Conservation (phyloP, 2,113 vertebrate species). For the Microcebus tavaratra region DNA sequence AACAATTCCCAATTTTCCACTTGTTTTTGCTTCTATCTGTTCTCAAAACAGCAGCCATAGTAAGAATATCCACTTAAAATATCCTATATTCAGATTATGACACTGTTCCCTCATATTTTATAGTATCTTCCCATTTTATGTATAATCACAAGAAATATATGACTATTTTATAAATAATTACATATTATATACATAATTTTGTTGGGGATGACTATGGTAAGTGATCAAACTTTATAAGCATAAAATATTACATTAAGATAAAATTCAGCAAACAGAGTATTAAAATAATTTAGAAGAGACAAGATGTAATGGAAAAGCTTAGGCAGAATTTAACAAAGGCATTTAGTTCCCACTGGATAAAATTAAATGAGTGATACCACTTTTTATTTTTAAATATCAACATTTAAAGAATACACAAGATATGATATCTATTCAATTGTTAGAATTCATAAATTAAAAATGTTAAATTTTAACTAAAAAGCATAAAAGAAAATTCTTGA, state of each 20-base stretch:
- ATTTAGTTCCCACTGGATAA: not conserved
- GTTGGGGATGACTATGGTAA: not conserved
- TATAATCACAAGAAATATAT: not conserved
- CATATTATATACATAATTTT: not conserved
- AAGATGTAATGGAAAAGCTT: not conserved
- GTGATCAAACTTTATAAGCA: not conserved
- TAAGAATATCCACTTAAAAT: not conserved
- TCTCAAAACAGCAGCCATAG: not conserved
- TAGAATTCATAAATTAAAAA: not conserved
- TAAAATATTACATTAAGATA: not conserved
- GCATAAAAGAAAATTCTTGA: not conserved
- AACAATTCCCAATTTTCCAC: not conserved
- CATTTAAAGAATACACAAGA: not conserved
- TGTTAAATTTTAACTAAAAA: not conserved
- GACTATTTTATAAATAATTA: not conserved
- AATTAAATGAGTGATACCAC: not conserved
- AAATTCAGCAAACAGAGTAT: not conserved
- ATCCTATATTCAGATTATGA: not conserved
- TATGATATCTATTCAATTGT: not conserved
- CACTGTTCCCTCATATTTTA: not conserved
- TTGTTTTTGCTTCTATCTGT: not conserved
- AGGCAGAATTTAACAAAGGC: not conserved
- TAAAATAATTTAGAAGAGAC: not conserved
- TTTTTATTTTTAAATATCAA: not conserved
- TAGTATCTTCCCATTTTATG: not conserved